A percentile compares a stretch with the other conserved stretches of the same genome.
Conservation (phyloP, 2,888 invertebrate genomes). For the Acronicta psi region DNA sequence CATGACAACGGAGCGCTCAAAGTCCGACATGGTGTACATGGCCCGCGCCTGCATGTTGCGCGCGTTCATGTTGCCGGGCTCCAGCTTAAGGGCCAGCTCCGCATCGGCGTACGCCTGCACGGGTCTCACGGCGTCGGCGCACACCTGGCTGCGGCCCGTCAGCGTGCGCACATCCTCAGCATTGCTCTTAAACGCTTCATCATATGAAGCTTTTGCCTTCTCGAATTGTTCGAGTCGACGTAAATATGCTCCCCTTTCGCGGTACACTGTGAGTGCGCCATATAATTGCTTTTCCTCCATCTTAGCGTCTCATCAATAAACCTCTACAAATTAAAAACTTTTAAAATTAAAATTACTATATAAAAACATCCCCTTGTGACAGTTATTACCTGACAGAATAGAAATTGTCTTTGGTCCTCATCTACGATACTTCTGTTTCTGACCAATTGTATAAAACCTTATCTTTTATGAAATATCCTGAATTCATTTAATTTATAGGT, state of each 20-base stretch:
- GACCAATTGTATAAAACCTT: too few relatives aligned
- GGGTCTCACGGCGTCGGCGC: slow-evolving; percentile 81
- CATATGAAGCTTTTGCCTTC: slow-evolving; percentile 80
- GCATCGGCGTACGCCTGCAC: slow-evolving; percentile 82
- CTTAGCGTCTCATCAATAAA: slow-evolving; percentile 33
- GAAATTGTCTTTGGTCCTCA: not conserved
- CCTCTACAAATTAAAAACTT: slow-evolving; percentile 47
- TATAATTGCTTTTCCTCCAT: slow-evolving; percentile 82
- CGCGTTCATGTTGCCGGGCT: slow-evolving; percentile 81
- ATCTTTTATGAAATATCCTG: too few relatives aligned
- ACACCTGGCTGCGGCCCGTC: slow-evolving; percentile 81
- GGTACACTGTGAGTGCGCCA: slow-evolving; percentile 81
- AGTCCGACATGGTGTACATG: slow-evolving; percentile 84
- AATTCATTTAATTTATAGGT: too few relatives aligned
- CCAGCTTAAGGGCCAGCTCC: slow-evolving; percentile 79
- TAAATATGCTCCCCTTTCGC: slow-evolving; percentile 80
- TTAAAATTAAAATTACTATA: slow-evolving; percentile 7
- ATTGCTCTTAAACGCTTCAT: slow-evolving; percentile 75
- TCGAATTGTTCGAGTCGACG: slow-evolving; percentile 83
- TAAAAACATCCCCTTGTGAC: slow-evolving; percentile 2
- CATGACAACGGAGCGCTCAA: slow-evolving; percentile 83
- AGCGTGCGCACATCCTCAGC: slow-evolving; percentile 79
- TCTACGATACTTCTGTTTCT: not conserved
- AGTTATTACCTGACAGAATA: slow-evolving; percentile 5
- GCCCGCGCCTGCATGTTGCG: slow-evolving; percentile 84